Percentiles rank a stretch among this genome's conserved stretches.
Conservation (phyloP, 2,888 invertebrate species). For the Liodrosophila aerea region DNA sequence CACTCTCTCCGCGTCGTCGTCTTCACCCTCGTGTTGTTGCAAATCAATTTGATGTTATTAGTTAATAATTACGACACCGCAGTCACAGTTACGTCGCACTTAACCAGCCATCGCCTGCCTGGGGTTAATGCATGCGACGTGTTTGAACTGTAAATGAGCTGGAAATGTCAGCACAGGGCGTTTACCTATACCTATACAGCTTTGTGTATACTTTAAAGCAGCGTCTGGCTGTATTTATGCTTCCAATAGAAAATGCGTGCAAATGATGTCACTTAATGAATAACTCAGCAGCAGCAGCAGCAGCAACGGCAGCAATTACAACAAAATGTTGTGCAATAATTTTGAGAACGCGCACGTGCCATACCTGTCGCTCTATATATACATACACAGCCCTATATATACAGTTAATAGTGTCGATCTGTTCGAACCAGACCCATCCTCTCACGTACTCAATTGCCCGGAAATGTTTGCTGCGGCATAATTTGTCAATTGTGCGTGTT, state of each 20-base stretch:
- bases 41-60: conserved; percentile 78
- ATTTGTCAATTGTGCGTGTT: conserved; percentile 79
- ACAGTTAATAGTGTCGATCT: conserved; percentile 4
- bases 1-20: not conserved
- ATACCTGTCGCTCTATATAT: conserved; percentile 2
- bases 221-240: conserved; percentile 61
- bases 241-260: conserved; percentile 63
- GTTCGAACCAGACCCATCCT: conserved; percentile 9
- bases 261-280: conserved; percentile 76
- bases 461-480: conserved; percentile 77
- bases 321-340: conserved; percentile 54
- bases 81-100: conserved; percentile 58
- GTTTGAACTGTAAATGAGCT: conserved; percentile 77
- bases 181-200: conserved; percentile 16
- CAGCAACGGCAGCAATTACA: conserved; percentile 42
- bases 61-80: conserved; percentile 74
- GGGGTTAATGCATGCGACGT: conserved; percentile 74
- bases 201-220: conserved; percentile 46
- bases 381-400: conserved; percentile 4
- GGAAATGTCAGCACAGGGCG: conserved; percentile 67
- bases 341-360: conserved; percentile 70
- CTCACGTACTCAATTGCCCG: conserved; percentile 74
- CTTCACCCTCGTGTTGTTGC: conserved; percentile 58
- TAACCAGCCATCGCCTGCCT: conserved; percentile 59
- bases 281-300: conserved; percentile 59